Conservation (phyloP, 2,888 invertebrate species). For the Caenorhabditis japonica region DNA sequence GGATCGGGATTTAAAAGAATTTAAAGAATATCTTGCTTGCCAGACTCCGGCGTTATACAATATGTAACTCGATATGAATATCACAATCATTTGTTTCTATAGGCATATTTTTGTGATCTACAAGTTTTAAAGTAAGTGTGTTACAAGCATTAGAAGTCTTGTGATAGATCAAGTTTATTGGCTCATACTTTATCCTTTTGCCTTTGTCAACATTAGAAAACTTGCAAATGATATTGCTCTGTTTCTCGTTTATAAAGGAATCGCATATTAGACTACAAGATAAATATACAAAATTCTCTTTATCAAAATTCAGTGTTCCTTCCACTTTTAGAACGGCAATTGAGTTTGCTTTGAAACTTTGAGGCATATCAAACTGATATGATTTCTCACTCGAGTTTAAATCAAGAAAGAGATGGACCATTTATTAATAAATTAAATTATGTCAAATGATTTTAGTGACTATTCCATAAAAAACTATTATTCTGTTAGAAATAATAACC, state of each 20-base stretch:
- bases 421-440: slow-evolving; percentile 3
- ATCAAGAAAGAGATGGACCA: slow-evolving; percentile 10
- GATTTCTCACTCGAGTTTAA: slow-evolving; percentile 46
- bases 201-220: background rate
- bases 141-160: slow-evolving; percentile 6
- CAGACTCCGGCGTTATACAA: too few species aligned
- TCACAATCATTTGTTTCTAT: slow-evolving; percentile 6
- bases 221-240: slow-evolving; percentile 19
- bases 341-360: slow-evolving; percentile 11
- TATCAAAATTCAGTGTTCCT: slow-evolving; percentile 12
- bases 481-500: slow-evolving; percentile 57
- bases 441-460: slow-evolving; percentile 25
- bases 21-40: too few species aligned
- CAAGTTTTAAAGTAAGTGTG: slow-evolving; percentile 4
- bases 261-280: slow-evolving; percentile 26
- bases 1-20: slow-evolving; percentile 18
- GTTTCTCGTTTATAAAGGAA: slow-evolving; percentile 7
- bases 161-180: too few species aligned
- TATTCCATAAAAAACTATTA: slow-evolving; percentile 56
- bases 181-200: too few species aligned
- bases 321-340: slow-evolving; percentile 31
- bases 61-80: slow-evolving; percentile 28
- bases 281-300: slow-evolving; percentile 11
- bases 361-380: slow-evolving; percentile 36
- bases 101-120: slow-evolving; percentile 2